phyloP scores from a whole-genome alignment of 2,113 vertebrate genomes.

The Trogon surrucura region DNA sequence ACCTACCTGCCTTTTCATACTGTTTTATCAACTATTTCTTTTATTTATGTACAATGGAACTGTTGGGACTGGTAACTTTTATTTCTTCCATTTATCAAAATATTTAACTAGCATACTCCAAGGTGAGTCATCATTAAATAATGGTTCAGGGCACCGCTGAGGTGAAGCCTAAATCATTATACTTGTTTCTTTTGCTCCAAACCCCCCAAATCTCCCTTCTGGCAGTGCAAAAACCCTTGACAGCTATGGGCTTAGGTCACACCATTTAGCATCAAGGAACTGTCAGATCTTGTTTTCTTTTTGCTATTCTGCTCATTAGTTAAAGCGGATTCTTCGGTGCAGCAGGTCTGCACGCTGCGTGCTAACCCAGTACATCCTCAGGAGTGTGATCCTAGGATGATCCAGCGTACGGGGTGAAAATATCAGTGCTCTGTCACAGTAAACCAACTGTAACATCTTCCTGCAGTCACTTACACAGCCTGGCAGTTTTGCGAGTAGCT shows the following conservation, averaged over 20 bases:
- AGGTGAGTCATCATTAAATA: conserved; percentile 38
- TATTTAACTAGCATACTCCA: conserved; percentile 37
- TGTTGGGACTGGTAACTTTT: conserved; percentile 17
- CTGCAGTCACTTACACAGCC: conserved; percentile 26
- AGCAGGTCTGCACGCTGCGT: neutral
- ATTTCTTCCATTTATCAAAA: conserved; percentile 62
- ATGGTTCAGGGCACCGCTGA: conserved; percentile 30
- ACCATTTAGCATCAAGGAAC: conserved; percentile 56
- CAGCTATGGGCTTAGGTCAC: conserved; percentile 58
- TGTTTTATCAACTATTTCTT: conserved; percentile 46
- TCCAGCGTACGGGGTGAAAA: neutral
- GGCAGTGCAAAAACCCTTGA: conserved; percentile 50
- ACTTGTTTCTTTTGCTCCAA: conserved; percentile 35
- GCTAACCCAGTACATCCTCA: neutral
- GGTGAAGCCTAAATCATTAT: conserved; percentile 58
- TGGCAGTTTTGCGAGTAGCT: conserved; percentile 51
- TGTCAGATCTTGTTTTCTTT: conserved; percentile 64
- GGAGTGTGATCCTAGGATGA: conserved; percentile 50
- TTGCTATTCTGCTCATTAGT: conserved; percentile 64
- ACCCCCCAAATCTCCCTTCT: conserved; percentile 49
- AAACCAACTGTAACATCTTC: conserved; percentile 43
- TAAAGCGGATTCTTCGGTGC: conserved; percentile 27
- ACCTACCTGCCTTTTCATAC: neutral
- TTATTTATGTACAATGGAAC: conserved; percentile 32
- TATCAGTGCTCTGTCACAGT: conserved; percentile 23